phyloP scores from a whole-genome alignment of 1,140 invertebrate species.

The Drosophila biarmipes region DNA sequence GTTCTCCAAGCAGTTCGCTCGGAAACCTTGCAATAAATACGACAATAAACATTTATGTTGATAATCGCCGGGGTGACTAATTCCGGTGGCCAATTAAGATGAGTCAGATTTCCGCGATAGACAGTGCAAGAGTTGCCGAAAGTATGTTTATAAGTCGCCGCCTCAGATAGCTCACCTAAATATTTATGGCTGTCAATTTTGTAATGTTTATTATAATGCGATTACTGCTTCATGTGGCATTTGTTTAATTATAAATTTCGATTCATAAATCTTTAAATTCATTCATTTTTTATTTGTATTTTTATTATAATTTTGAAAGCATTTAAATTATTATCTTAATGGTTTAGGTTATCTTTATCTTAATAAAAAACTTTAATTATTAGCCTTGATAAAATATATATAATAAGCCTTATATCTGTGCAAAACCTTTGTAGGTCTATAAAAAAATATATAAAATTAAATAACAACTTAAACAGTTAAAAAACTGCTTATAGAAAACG shows the following conservation, averaged over 20 bases:
- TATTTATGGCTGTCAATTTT: background rate
- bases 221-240: background rate
- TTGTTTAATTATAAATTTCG: too few relatives aligned
- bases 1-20: slow-evolving; percentile 38
- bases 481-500: too few relatives aligned
- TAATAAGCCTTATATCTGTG: too few relatives aligned
- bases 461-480: background rate
- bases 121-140: slow-evolving; percentile 2
- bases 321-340: too few relatives aligned
- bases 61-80: slow-evolving; percentile 20
- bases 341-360: background rate
- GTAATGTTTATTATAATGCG: background rate
- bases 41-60: slow-evolving; percentile 5
- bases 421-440: too few relatives aligned
- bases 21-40: slow-evolving; percentile 14
- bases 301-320: background rate
- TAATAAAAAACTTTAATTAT: background rate
- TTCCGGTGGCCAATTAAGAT: slow-evolving; percentile 9
- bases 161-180: background rate
- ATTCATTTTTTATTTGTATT: background rate
- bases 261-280: background rate
- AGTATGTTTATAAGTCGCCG: slow-evolving; percentile 1
- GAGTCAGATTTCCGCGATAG: slow-evolving; percentile 16
- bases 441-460: too few relatives aligned
- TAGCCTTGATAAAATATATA: background rate